Base-by-base conservation (phyloP, 64 coral and sea anemone genomes). In the Catalaphyllia jardinei region DNA sequence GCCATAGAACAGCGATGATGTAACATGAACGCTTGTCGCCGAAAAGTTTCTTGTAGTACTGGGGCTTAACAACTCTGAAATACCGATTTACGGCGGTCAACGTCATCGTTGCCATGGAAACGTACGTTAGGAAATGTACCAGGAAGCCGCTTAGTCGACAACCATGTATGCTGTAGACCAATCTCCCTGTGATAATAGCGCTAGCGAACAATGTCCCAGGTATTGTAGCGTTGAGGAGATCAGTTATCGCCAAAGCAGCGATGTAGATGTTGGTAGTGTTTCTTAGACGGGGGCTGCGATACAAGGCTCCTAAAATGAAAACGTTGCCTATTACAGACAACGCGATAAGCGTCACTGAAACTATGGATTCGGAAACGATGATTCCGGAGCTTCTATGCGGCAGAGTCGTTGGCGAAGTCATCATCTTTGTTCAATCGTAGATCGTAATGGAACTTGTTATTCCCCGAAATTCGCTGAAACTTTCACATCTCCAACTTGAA, bases 41-140 rank as follows among this genome's bases (percentile, higher is more conserved):
- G 17, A 85, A 85, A 11, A 69, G 1, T 22, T 49, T 71, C 29
- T 71, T 42, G 17, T 85, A 85, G 20, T 51, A 8, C 4, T 71
- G n/a, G 0, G 81, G 81, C 81, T 71, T 85, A 24, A 85, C 81
- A 71, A 85, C 81, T 24, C 81, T 61, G 25, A 85, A 67, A 62
- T 85, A 85, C 33, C 81, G 65, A 33, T 85, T 85, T 7, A 85
- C 62, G 2, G 81, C 81, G 20, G 81, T 85, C 35, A 85, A 71
- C 14, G 81, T 85, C 81, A 85, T 85, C 38, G 81, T 85, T 25
- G 63, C 50, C 81, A 85, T 85, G 11, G 81, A 85, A 64, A 85
- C 35, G n/a, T 85, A 85, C 14, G 81, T 63, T 9, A 85, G 81
- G 22, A 85, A 85, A 30, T 85, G 81, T 4, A 85, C 81, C 20